Evolutionary conservation across 2,797 vertebrate genomes (phyloP).

Genomic region (Channa striata): DNA sequence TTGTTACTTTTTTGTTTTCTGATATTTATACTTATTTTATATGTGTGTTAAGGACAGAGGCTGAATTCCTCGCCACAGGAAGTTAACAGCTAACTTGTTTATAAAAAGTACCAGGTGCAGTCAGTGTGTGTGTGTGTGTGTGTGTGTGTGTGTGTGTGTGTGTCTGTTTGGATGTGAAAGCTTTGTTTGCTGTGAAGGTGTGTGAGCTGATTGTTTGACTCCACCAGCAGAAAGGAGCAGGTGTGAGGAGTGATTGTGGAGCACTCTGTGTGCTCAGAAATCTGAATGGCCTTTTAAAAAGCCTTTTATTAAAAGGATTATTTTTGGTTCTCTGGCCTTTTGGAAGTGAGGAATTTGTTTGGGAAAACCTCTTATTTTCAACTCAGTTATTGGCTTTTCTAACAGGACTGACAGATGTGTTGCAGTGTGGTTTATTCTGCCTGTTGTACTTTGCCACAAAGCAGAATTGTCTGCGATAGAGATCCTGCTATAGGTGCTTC

Average conservation of each 20-base stretch:
- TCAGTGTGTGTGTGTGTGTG: not conserved
- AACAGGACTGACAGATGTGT: not conserved
- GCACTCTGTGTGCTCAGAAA: not conserved
- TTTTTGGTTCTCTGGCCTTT: not conserved
- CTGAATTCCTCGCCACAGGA: not conserved
- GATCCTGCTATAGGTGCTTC: not conserved
- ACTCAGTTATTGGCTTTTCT: not conserved
- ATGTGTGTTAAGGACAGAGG: not conserved
- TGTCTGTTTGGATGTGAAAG: slow-evolving; percentile 19
- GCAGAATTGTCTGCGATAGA: not conserved
- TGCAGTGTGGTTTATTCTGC: slow-evolving; percentile 11
- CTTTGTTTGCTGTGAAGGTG: slow-evolving; percentile 44
- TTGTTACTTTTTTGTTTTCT: not conserved
- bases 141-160: not conserved
- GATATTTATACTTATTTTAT: not conserved
- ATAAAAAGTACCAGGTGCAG: slow-evolving; percentile 6
- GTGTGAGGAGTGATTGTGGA: slow-evolving; percentile 63
- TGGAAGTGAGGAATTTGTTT: not conserved
- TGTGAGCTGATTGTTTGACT: slow-evolving; percentile 42
- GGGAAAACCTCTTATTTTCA: not conserved
- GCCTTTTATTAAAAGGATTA: not conserved
- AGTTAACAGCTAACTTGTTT: not conserved
- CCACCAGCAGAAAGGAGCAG: slow-evolving; percentile 61
- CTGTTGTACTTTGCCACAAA: too few species aligned
- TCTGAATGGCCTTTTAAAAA: too few species aligned